Conservation (phyloP, 92 coral and sea anemone species). For the Porites divaricata region DNA sequence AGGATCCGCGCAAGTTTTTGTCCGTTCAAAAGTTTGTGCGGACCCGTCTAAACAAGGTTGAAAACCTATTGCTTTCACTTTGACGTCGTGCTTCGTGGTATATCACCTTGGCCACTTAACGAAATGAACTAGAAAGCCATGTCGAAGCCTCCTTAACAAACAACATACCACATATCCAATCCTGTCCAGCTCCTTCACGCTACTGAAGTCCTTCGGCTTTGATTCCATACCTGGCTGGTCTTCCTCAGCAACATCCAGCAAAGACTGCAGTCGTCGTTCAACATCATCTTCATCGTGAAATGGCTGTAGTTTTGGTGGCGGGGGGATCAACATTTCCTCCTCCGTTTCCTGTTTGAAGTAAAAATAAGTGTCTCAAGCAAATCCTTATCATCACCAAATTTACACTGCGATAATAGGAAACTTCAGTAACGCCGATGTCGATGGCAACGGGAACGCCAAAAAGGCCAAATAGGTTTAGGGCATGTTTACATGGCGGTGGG, state of each 20-base stretch:
- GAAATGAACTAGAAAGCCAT: neutral
- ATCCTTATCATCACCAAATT: neutral
- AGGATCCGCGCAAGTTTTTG: too few relatives aligned
- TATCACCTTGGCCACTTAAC: too few relatives aligned
- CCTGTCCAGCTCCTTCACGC: conserved; percentile 80
- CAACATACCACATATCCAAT: conserved; percentile 96
- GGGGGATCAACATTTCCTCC: conserved; percentile 81
- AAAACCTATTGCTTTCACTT: too few relatives aligned
- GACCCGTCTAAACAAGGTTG: too few relatives aligned
- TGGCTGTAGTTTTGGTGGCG: conserved; percentile 58
- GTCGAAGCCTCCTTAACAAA: neutral
- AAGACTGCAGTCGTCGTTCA: conserved; percentile 75
- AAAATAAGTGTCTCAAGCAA: neutral
- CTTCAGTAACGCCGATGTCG: too few relatives aligned
- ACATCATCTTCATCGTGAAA: conserved; percentile 69
- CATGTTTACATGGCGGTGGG: too few relatives aligned
- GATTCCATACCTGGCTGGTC: conserved; percentile 44
- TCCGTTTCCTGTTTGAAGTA: conserved; percentile 62
- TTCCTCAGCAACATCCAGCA: conserved; percentile 73
- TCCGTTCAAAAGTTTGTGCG: too few relatives aligned
- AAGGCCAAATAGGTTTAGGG: too few relatives aligned
- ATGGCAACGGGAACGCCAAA: too few relatives aligned
- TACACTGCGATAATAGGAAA: too few relatives aligned
- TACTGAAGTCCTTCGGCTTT: conserved; percentile 37
- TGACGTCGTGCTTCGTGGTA: too few relatives aligned